These are phyloP conservation scores for Odontomyia ornata DNA, from an alignment of 2,888 invertebrate species.

Conservation along the genomic window DNA sequence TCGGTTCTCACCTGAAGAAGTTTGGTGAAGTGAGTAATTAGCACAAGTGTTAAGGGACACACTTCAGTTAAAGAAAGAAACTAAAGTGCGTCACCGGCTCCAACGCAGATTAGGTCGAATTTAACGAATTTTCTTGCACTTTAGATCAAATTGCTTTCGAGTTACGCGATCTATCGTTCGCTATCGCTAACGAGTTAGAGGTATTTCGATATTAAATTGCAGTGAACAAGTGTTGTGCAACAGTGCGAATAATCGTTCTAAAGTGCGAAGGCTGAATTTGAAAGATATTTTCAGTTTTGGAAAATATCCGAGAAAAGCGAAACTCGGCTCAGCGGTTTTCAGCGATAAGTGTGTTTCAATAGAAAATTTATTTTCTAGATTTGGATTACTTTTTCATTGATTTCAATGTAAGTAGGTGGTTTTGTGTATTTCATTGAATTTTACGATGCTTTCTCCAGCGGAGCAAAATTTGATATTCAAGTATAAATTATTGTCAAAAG, in stretches of 20 bases:
- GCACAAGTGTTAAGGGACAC: no score
- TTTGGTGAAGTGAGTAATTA: not conserved
- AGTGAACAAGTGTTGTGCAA: slow-evolving; percentile 21
- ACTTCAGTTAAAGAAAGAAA: no score
- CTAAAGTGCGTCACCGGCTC: no score
- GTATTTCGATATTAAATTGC: slow-evolving; percentile 2
- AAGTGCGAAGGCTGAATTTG: not conserved
- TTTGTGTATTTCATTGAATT: no score
- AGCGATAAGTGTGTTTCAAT: not conserved
- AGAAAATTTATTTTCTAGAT: not conserved
- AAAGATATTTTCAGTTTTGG: not conserved
- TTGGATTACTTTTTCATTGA: not conserved
- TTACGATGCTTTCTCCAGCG: no score
- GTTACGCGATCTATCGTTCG: not conserved
- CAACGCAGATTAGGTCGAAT: no score
- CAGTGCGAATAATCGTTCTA: slow-evolving; percentile 24
- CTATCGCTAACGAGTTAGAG: not conserved
- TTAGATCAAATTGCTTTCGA: not conserved
- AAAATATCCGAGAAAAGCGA: not conserved
- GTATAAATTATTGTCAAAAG: no score
- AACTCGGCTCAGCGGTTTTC: not conserved
- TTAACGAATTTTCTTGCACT: not conserved
- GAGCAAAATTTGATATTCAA: no score
- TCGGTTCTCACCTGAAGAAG: not conserved
- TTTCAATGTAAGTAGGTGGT: no score